Evolutionary conservation across 1,140 invertebrate genomes (phyloP).

Genomic region (Augochlora pura): DNA sequence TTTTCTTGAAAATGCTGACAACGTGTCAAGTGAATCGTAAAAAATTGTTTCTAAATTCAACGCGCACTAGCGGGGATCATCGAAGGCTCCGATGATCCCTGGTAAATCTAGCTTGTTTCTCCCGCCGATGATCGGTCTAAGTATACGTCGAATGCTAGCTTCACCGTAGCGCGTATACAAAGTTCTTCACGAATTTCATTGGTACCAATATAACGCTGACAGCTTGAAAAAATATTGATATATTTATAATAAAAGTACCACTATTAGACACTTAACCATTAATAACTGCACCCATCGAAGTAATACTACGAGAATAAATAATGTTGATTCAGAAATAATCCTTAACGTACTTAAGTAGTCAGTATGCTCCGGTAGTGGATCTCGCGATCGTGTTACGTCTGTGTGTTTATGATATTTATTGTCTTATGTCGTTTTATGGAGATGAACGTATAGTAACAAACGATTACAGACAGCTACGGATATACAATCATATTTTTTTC

Average conservation of each 20-base stretch:
- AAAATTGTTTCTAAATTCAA: background rate
- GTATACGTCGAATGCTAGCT: background rate
- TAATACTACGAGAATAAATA: constrained; percentile 34
- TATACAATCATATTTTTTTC: too few species aligned
- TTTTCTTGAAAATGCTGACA: background rate
- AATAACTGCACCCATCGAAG: constrained; percentile 19
- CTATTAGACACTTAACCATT: constrained; percentile 10
- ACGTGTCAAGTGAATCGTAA: constrained; percentile 3
- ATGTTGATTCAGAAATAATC: constrained; percentile 6
- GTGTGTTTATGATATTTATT: constrained; percentile 19
- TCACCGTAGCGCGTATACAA: constrained; percentile 11
- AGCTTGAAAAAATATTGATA: constrained; percentile 20
- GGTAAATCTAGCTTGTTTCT: background rate
- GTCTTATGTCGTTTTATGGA: constrained; percentile 23
- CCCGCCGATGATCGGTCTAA: background rate
- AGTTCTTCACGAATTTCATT: background rate
- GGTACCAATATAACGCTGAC: constrained; percentile 8
- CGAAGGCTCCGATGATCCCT: too few species aligned
- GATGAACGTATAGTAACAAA: background rate
- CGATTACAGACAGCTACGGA: background rate
- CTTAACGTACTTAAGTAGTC: constrained; percentile 14
- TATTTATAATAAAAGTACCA: constrained; percentile 18
- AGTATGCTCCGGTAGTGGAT: background rate
- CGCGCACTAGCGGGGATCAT: background rate
- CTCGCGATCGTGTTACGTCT: background rate